Conservation (phyloP, 2,888 invertebrate species). For the Cataglyphis altisquamis region DNA sequence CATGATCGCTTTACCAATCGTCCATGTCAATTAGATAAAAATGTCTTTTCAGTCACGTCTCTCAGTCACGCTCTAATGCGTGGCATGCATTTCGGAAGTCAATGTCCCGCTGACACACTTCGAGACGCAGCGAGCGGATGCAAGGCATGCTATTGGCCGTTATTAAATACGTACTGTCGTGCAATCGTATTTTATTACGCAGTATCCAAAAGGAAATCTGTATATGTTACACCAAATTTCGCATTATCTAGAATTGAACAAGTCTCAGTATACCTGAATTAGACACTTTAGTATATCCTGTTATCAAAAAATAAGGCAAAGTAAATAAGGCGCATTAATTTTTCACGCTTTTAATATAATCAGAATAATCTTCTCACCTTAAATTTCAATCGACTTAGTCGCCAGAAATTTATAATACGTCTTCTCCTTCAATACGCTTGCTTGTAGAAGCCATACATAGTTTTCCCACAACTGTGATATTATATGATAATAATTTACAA, state of each 20-base stretch:
- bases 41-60: constrained; percentile 49
- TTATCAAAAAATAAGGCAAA: constrained; percentile 24
- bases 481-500: neutral
- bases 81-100: constrained; percentile 58
- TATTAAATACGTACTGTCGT: constrained; percentile 26
- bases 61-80: constrained; percentile 53
- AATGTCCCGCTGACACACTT: constrained; percentile 66
- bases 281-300: too few species aligned
- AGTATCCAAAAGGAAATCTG: neutral
- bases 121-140: constrained; percentile 14
- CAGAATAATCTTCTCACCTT: neutral
- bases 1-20: constrained; percentile 7
- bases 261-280: neutral
- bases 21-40: neutral
- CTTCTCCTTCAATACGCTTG: neutral
- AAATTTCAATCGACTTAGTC: neutral
- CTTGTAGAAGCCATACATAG: too few species aligned
- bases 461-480: too few species aligned
- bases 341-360: neutral
- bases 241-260: neutral
- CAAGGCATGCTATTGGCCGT: constrained; percentile 22
- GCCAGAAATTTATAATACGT: neutral
- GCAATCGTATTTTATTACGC: neutral
- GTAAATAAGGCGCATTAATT: constrained; percentile 18
- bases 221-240: constrained; percentile 2